Percentiles rank a stretch among this genome's conserved stretches.
These are phyloP conservation scores for Myrmecophaga tridactyla DNA, from an alignment of 2,113 vertebrate genomes.

Conservation along the genomic window DNA sequence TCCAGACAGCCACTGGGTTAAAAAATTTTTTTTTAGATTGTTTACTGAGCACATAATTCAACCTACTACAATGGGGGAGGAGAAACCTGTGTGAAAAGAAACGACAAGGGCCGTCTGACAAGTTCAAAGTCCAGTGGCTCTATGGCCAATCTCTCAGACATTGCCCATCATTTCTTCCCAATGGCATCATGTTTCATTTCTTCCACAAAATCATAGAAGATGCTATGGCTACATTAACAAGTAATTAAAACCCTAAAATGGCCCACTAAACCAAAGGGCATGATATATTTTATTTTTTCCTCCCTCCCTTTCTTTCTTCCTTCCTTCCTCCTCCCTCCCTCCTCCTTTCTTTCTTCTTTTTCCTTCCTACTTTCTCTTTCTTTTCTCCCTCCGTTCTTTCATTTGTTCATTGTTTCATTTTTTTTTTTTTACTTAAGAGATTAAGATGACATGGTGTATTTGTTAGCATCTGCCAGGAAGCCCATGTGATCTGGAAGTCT, in stretches of 20 bases:
- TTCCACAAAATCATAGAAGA: conserved; percentile 46
- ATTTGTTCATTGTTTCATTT: fast-evolving
- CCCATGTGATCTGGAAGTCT: background rate
- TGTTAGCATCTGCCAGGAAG: background rate
- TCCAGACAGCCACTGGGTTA: background rate
- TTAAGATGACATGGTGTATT: background rate
- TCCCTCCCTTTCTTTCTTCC: too few species aligned
- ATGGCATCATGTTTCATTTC: conserved; percentile 3
- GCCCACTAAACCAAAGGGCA: background rate
- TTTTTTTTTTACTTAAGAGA: background rate
- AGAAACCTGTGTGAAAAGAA: background rate
- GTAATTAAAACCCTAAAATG: background rate
- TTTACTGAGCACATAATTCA: background rate
- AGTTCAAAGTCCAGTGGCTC: background rate
- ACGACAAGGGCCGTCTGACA: background rate
- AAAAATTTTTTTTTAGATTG: background rate
- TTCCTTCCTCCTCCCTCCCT: background rate
- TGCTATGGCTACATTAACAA: background rate
- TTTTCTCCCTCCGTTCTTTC: too few species aligned
- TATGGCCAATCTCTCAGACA: background rate
- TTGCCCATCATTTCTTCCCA: background rate
- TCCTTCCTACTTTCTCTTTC: too few species aligned
- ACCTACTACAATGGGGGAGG: background rate
- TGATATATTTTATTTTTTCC: background rate
- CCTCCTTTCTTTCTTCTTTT: too few species aligned